These are phyloP conservation scores for Dasyurus viverrinus DNA, from an alignment of 2,113 vertebrate species.

Conservation along the genomic window DNA sequence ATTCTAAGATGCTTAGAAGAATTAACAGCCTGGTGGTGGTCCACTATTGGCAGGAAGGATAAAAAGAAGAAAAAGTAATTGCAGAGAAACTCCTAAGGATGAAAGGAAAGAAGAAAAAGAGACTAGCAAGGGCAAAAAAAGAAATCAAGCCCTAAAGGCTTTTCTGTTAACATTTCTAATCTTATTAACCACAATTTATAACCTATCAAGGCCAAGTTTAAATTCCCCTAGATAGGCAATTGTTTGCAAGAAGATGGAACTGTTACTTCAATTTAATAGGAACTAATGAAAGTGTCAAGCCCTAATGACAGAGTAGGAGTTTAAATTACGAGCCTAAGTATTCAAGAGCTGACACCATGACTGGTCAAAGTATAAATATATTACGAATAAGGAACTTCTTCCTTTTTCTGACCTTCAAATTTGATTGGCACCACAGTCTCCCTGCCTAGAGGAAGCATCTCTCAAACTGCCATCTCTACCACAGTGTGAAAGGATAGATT, in stretches of 20 bases:
- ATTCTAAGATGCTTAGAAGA: not conserved
- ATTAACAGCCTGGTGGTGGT: not conserved
- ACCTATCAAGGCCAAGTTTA: not conserved
- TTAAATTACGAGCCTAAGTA: conserved; percentile 21
- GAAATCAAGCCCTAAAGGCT: not conserved
- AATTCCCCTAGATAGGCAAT: not conserved
- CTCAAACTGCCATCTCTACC: not conserved
- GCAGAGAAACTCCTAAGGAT: not conserved
- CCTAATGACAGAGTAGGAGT: conserved; percentile 41
- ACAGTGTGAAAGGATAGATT: not conserved
- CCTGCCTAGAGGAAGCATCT: not conserved
- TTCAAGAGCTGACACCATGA: not conserved
- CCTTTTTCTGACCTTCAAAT: not conserved
- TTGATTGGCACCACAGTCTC: not conserved
- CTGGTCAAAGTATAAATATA: not conserved
- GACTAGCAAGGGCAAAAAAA: not conserved
- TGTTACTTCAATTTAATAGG: conserved; percentile 18
- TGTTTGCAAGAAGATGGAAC: not conserved
- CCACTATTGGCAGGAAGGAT: not conserved
- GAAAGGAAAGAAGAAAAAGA: not conserved
- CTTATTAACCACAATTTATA: not conserved
- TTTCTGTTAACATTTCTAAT: not conserved
- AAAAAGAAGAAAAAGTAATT: not conserved
- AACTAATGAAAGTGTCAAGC: not conserved
- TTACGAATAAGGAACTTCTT: not conserved